Evolutionary conservation across 2,797 vertebrate species (phyloP).

Genomic region (Sciurus vulgaris): DNA sequence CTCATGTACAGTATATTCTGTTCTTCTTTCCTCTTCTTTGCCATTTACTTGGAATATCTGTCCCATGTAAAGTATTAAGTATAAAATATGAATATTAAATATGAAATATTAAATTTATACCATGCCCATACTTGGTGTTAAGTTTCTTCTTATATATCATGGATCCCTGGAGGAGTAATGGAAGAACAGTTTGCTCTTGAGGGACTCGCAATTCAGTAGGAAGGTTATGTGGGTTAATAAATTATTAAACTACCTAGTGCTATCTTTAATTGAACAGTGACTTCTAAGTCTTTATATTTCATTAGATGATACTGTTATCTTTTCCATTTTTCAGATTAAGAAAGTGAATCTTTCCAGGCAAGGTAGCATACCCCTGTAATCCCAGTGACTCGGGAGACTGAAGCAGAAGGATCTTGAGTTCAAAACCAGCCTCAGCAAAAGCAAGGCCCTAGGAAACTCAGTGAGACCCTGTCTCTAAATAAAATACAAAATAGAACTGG

Average conservation of each 20-base stretch:
- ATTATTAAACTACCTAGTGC: conserved; percentile 12
- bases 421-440: no score
- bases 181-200: neutral
- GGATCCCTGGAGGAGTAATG: neutral
- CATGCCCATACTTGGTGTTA: neutral
- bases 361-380: no score
- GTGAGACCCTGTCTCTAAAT: no score
- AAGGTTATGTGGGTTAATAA: conserved; percentile 14
- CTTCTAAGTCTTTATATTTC: conserved; percentile 25
- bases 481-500: no score
- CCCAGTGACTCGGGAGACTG: no score
- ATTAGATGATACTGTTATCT: conserved; percentile 25
- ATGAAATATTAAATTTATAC: neutral
- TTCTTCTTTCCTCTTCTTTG: neutral
- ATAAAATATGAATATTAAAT: conserved; percentile 26
- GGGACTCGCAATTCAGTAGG: neutral
- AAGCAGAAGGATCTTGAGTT: no score
- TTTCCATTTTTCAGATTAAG: conserved; percentile 18
- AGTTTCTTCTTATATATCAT: neutral
- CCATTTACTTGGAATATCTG: neutral
- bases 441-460: no score
- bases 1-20: neutral
- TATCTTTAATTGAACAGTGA: neutral
- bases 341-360: neutral
- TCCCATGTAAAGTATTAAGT: neutral